Evolutionary conservation across 2,113 vertebrate genomes (phyloP).

Genomic region (Rhinogobius similis): DNA sequence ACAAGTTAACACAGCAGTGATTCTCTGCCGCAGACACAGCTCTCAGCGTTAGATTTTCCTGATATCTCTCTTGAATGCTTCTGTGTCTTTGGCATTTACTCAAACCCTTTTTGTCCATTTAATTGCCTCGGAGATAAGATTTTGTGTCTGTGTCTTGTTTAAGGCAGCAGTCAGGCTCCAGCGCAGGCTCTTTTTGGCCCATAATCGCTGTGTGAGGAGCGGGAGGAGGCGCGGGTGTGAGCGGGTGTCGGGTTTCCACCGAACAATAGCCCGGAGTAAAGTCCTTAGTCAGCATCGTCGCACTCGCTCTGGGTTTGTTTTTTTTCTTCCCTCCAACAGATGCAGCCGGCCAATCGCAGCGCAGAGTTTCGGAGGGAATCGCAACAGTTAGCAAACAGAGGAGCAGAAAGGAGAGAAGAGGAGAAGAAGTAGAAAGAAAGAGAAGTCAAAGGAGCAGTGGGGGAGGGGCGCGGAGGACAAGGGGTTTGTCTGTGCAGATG

Average conservation of each 20-base stretch:
- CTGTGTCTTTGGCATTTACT: conserved; percentile 59
- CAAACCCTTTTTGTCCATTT: conserved; percentile 66
- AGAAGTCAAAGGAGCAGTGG: conserved; percentile 44
- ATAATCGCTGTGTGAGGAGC: conserved; percentile 60
- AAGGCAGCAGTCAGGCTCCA: conserved; percentile 65
- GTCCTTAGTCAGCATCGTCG: conserved; percentile 75
- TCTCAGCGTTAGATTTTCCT: conserved; percentile 29
- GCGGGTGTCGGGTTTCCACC: conserved; percentile 69
- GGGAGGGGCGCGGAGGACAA: conserved; percentile 51
- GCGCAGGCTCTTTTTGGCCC: conserved; percentile 61
- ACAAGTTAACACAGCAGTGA: neutral
- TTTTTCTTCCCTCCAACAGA: conserved; percentile 64
- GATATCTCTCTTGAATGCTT: conserved; percentile 46
- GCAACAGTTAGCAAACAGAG: conserved; percentile 34
- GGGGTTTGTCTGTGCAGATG: conserved; percentile 61
- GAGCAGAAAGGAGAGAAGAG: neutral
- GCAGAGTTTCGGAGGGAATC: conserved; percentile 52
- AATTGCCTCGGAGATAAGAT: conserved; percentile 72
- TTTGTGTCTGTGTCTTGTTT: conserved; percentile 59
- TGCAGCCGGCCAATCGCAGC: conserved; percentile 61
- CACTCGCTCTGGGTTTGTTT: conserved; percentile 30
- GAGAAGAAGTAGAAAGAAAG: neutral
- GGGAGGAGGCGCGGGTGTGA: conserved; percentile 48
- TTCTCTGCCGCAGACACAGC: conserved; percentile 30
- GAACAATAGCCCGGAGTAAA: conserved; percentile 68